Evolutionary conservation across 1,140 invertebrate species (phyloP).

Genomic region (Drosophila nasuta): DNA sequence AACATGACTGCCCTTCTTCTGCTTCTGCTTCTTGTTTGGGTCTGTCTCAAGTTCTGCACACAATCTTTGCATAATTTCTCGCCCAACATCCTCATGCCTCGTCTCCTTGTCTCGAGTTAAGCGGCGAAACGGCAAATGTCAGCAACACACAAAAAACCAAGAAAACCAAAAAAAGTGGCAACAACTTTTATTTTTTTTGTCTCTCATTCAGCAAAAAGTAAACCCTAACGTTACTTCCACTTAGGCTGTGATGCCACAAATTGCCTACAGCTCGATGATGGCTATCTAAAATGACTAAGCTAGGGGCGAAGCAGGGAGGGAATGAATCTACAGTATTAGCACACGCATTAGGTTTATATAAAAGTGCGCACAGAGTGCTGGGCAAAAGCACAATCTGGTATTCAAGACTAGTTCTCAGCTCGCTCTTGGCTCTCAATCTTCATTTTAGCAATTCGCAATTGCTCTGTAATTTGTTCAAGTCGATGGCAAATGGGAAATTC

Average conservation of each 20-base stretch:
- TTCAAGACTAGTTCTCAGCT: neutral
- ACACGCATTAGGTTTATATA: conserved; percentile 49
- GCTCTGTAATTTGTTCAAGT: conserved; percentile 1
- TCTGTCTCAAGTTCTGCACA: conserved; percentile 63
- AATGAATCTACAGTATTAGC: conserved; percentile 33
- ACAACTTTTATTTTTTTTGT: conserved; percentile 35
- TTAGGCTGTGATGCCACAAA: conserved; percentile 35
- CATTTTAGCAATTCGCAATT: neutral
- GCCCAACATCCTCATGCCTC: conserved; percentile 5
- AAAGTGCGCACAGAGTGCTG: conserved; percentile 5
- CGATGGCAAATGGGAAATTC: conserved; percentile 8
- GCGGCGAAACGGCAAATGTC: conserved; percentile 69
- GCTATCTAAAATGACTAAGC: conserved; percentile 44
- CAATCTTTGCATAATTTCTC: conserved; percentile 81
- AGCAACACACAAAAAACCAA: conserved; percentile 60
- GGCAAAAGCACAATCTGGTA: neutral
- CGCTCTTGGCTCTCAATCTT: neutral
- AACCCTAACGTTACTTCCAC: conserved; percentile 19
- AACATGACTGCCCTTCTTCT: conserved; percentile 36
- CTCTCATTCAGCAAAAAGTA: conserved; percentile 14
- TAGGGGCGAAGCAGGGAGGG: neutral
- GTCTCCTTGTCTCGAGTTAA: conserved; percentile 8
- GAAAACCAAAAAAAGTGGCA: conserved; percentile 51
- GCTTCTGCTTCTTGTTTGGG: neutral
- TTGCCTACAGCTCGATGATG: conserved; percentile 54